phyloP scores from a whole-genome alignment of 2,888 invertebrate species.

The Meteorus colon region DNA sequence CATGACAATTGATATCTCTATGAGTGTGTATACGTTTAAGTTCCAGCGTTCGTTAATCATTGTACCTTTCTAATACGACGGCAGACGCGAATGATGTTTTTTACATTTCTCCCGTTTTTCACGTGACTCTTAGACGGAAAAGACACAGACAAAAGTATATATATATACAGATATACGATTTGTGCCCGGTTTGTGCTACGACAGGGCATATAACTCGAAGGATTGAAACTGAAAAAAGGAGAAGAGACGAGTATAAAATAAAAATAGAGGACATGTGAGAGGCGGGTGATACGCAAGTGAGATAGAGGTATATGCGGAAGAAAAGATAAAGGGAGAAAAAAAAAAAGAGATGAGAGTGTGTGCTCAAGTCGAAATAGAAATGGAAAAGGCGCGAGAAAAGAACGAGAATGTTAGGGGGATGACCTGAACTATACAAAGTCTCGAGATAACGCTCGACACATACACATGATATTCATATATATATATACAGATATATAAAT shows the following conservation, averaged over 20 bases:
- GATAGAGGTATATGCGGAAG: constrained; percentile 12
- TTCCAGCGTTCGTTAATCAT: background rate
- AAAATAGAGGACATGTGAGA: constrained; percentile 30
- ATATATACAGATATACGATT: constrained; percentile 23
- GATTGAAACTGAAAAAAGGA: constrained; percentile 35
- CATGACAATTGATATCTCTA: too few relatives aligned
- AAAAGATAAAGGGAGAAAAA: constrained; percentile 14
- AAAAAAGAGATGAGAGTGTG: constrained; percentile 27
- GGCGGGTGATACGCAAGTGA: constrained; percentile 16
- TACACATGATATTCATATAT: background rate
- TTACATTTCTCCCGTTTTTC: background rate
- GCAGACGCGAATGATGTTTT: background rate
- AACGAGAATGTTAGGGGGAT: constrained; percentile 46
- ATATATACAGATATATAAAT: constrained; percentile 15
- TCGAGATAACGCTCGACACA: constrained; percentile 26
- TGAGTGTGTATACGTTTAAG: too few relatives aligned
- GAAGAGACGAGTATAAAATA: constrained; percentile 12
- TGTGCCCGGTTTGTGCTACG: constrained; percentile 28
- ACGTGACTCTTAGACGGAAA: constrained; percentile 4
- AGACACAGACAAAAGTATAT: background rate
- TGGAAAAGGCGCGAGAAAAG: constrained; percentile 48
- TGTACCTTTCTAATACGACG: too few relatives aligned
- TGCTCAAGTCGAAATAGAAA: constrained; percentile 48
- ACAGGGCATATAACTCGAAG: constrained; percentile 35
- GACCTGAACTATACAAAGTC: constrained; percentile 45